These are phyloP conservation scores for Dendronephthya gigantea DNA, from an alignment of 64 coral and sea anemone species.

Conservation along the genomic window DNA sequence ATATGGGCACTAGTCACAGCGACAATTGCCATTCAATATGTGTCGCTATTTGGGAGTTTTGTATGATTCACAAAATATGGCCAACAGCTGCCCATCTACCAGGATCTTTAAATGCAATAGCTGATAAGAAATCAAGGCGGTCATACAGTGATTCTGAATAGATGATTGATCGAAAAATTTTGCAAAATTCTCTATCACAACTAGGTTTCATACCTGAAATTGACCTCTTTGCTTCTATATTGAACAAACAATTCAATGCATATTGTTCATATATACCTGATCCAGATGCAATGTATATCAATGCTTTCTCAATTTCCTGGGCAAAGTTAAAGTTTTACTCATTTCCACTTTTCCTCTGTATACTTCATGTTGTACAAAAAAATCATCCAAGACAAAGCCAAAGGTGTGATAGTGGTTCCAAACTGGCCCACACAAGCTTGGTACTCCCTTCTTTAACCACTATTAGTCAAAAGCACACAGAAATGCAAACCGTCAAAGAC, in stretches of 20 bases:
- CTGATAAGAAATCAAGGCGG: constrained; percentile 19
- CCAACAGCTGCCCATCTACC: constrained; percentile 28
- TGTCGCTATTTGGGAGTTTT: constrained; percentile 15
- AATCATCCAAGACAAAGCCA: constrained; percentile 8
- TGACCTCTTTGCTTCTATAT: background rate
- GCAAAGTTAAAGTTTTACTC: background rate
- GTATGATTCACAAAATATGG: constrained; percentile 24
- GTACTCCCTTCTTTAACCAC: background rate
- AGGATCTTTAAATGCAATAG: constrained; percentile 21
- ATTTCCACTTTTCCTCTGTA: constrained; percentile 17
- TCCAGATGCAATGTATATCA: background rate
- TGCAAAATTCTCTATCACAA: background rate
- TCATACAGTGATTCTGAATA: constrained; percentile 12
- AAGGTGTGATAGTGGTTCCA: background rate
- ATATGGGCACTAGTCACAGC: constrained; percentile 41
- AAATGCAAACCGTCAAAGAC: background rate
- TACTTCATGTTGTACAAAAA: background rate
- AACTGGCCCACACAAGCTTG: constrained; percentile 6
- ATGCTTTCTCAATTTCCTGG: constrained; percentile 17
- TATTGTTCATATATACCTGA: constrained; percentile 25
- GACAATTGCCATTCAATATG: background rate
- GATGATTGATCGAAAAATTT: constrained; percentile 1
- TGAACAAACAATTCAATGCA: background rate
- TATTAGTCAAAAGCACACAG: background rate
- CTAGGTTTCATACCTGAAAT: background rate